phyloP scores from a whole-genome alignment of 1,140 invertebrate species.

The Micrasema longulum region DNA sequence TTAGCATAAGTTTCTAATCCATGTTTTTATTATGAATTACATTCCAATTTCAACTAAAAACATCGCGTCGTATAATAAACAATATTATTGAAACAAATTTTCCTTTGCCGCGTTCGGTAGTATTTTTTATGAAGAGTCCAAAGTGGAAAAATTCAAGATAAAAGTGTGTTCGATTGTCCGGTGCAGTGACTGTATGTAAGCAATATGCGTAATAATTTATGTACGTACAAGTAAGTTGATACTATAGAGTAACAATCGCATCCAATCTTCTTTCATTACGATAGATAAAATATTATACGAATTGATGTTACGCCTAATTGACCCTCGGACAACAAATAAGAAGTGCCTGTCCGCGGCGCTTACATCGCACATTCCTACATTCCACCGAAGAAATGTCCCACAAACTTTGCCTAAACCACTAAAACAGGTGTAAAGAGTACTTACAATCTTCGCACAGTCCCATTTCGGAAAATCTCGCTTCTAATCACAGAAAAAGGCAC shows the following conservation, averaged over 20 bases:
- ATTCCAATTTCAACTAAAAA: too few relatives aligned
- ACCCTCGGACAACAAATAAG: constrained; percentile 42
- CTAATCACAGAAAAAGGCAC: constrained; percentile 38
- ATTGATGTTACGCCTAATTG: constrained; percentile 45
- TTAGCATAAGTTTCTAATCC: too few relatives aligned
- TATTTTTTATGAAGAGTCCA: too few relatives aligned
- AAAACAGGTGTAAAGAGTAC: constrained; percentile 9
- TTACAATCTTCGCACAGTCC: constrained; percentile 43
- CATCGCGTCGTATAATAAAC: too few relatives aligned
- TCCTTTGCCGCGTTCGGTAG: too few relatives aligned
- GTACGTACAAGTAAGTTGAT: too few relatives aligned
- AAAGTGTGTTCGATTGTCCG: too few relatives aligned
- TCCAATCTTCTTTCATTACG: constrained; percentile 44
- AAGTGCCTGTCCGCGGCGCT: constrained; percentile 5
- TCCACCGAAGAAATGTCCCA: not conserved
- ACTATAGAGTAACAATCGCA: constrained; percentile 33
- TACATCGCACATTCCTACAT: constrained; percentile 17
- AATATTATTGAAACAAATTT: too few relatives aligned
- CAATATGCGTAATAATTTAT: too few relatives aligned
- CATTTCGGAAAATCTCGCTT: constrained; percentile 11
- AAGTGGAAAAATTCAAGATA: too few relatives aligned
- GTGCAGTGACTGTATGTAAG: too few relatives aligned
- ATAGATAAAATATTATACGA: constrained; percentile 40
- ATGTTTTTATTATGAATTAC: too few relatives aligned
- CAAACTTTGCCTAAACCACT: not conserved